phyloP scores from a whole-genome alignment of 2,113 vertebrate species.

The Numida meleagris region DNA sequence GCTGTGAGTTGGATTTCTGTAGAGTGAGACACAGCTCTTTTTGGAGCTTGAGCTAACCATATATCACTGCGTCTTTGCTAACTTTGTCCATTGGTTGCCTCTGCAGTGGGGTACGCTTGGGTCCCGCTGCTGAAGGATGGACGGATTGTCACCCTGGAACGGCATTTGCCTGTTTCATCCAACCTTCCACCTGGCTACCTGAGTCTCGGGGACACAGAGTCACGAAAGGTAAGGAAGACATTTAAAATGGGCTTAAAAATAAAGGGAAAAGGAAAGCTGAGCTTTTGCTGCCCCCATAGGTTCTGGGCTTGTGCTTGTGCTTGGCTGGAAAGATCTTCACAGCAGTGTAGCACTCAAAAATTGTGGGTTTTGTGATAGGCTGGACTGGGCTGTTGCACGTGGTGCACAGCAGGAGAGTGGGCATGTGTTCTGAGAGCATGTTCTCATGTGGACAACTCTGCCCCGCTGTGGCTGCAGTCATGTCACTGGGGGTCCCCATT shows the following conservation, averaged over 20 bases:
- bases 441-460: neutral
- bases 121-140: slow-evolving; percentile 89
- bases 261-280: neutral
- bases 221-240: slow-evolving; percentile 81
- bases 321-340: neutral
- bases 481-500: accelerated
- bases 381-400: neutral
- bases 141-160: slow-evolving; percentile 87
- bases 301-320: neutral
- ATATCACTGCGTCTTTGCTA: accelerated
- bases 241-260: neutral
- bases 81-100: neutral
- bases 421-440: accelerated
- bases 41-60: neutral
- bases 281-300: neutral
- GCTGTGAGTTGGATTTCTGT: neutral
- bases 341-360: neutral
- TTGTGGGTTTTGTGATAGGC: neutral
- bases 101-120: slow-evolving; percentile 92
- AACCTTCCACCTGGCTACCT: slow-evolving; percentile 90
- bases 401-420: neutral
- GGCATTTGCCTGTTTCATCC: slow-evolving; percentile 89
- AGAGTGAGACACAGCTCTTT: neutral
- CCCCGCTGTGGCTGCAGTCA: neutral
- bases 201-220: slow-evolving; percentile 78